Evolutionary conservation across 2,797 vertebrate species (phyloP), one percentile per base, ranked within the genome.

Genomic region (Rhinella marina): DNA sequence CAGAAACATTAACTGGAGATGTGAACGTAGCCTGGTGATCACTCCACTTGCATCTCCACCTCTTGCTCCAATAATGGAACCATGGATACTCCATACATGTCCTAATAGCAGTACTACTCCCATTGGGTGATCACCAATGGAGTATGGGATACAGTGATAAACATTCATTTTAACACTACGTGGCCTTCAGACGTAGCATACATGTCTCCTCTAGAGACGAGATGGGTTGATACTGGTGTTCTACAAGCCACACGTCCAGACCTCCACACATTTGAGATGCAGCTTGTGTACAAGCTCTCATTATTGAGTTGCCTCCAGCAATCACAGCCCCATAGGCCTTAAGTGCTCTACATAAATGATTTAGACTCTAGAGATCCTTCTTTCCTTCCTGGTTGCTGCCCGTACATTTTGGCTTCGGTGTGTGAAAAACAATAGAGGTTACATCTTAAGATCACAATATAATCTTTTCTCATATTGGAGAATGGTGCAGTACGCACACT

Each of bases 281-380:
- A 13, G 72, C 41, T 75, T 75, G 50, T 50, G 72, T 75, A 75
- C 23, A 19, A n/a, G 41, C 4, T 50, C 72, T 50, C 72, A 75
- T 75, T 75, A 75, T 12, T 75, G 41, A 50, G 32, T 50, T 75
- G 72, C 72, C 72, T 75, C 72, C 41, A 50, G 72, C 19, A 12
- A 50, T 23, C 12, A 50, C 17, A 23, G 32, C 72, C 41, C 72
- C 72, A 75, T 13, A 75, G 72, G 72, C 13, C 32, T 4, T 23
- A 41, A 6, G 41, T 75, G 72, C 41, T 75, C 72, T 75, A 50
- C 72, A 75, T 75, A 75, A 50, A 50, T 75, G 41, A 50, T 75
- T 75, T 48, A 75, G n/a, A n/a, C n/a, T n/a, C 21, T 5, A 50
- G 19, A 3, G n/a, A n/a, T n/a, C n/a, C n/a, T 41, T n/a, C 41